Evolutionary conservation across 1,140 invertebrate species (phyloP).

Genomic region (Lordiphosa stackelbergi): DNA sequence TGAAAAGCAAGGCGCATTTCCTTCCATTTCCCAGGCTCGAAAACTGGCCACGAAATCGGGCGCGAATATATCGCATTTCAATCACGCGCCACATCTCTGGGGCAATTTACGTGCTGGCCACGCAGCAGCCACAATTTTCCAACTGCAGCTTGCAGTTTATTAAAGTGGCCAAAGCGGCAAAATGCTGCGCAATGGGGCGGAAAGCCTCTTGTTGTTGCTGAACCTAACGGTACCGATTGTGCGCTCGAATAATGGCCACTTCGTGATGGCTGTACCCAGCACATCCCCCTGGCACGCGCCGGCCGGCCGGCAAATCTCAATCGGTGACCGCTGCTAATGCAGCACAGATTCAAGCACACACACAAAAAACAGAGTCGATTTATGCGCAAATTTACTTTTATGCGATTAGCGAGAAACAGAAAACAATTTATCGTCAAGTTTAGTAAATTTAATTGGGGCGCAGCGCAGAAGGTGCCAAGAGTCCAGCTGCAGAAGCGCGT

Average conservation of each 20-base stretch:
- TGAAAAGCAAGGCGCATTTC: constrained; percentile 58
- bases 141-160: constrained; percentile 62
- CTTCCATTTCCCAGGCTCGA: constrained; percentile 63
- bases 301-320: constrained; percentile 50
- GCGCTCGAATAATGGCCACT: constrained; percentile 64
- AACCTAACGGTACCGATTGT: constrained; percentile 73
- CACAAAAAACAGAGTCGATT: constrained; percentile 39
- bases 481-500: constrained; percentile 4
- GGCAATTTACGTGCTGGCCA: constrained; percentile 67
- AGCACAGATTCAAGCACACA: neutral
- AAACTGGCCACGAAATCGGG: constrained; percentile 64
- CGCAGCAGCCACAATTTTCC: constrained; percentile 38
- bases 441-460: constrained; percentile 75
- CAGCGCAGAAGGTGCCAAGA: constrained; percentile 48
- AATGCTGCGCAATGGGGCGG: constrained; percentile 60
- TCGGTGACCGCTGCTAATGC: constrained; percentile 6
- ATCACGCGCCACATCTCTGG: constrained; percentile 57
- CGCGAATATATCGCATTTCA: constrained; percentile 75
- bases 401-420: constrained; percentile 70
- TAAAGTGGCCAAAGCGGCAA: constrained; percentile 44
- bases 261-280: constrained; percentile 58
- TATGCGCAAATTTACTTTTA: constrained; percentile 75
- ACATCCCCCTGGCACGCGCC: constrained; percentile 4
- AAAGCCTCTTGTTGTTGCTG: constrained; percentile 42
- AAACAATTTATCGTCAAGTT: constrained; percentile 70